Percentiles rank a stretch among this genome's conserved stretches.
phyloP scores from a whole-genome alignment of 2,888 invertebrate species.

The Troglohyphantes excavatus region DNA sequence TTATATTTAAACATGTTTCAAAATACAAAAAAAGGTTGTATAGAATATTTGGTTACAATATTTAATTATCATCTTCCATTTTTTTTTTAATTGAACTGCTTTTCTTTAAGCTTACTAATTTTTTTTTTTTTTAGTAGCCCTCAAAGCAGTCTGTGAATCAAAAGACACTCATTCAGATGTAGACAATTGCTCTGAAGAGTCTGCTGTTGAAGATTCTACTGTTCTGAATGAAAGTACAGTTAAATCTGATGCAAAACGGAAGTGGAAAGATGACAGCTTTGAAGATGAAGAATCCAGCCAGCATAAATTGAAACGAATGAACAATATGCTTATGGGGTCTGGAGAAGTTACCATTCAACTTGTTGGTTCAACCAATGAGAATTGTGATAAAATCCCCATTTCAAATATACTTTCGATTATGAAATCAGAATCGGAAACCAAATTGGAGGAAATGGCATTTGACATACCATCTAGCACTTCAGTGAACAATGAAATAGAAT shows the following conservation, averaged over 20 bases:
- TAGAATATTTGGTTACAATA: too few relatives aligned
- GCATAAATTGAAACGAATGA: conserved; percentile 63
- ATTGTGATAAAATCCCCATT: conserved; percentile 64
- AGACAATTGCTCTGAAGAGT: conserved; percentile 29
- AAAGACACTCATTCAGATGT: conserved; percentile 53
- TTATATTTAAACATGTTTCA: too few relatives aligned
- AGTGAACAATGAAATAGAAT: conserved; percentile 31
- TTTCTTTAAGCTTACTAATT: too few relatives aligned
- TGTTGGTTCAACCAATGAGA: conserved; percentile 26
- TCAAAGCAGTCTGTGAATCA: conserved; percentile 71
- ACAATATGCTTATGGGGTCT: conserved; percentile 49
- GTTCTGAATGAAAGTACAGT: conserved; percentile 31
- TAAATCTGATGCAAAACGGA: conserved; percentile 64
- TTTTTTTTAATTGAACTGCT: too few relatives aligned
- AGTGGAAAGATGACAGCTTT: conserved; percentile 51
- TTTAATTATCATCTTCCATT: too few relatives aligned
- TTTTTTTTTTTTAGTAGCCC: conserved; percentile 58
- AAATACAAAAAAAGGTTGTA: too few relatives aligned
- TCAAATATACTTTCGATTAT: conserved; percentile 57
- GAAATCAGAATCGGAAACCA: conserved; percentile 51
- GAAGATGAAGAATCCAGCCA: conserved; percentile 28
- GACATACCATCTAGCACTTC: conserved; percentile 20
- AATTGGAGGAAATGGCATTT: conserved; percentile 50
- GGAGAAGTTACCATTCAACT: conserved; percentile 59
- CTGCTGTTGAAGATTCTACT: not conserved